Evolutionary conservation across 2,888 invertebrate genomes (phyloP).

Genomic region (Ectemnius lituratus): DNA sequence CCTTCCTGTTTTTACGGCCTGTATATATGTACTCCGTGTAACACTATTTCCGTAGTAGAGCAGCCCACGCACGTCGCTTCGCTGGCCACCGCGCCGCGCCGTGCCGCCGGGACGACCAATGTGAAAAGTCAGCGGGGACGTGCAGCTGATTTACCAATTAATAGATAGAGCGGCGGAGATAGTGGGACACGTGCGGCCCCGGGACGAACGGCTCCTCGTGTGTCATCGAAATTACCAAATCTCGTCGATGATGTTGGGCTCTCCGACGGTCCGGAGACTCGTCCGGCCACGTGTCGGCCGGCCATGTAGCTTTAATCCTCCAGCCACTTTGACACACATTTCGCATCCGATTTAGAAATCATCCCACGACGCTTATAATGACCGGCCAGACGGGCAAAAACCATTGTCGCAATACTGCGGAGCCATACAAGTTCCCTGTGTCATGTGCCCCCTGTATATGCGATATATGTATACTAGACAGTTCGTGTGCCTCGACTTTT

Average conservation of each 20-base stretch:
- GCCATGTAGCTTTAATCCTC: conserved; percentile 32
- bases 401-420: conserved; percentile 13
- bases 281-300: conserved; percentile 30
- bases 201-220: conserved; percentile 12
- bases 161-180: not conserved
- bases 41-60: not conserved
- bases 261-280: not conserved
- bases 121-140: conserved; percentile 21
- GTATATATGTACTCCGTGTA: too few species aligned
- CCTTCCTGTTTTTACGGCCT: not conserved
- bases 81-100: not conserved
- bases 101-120: conserved; percentile 7
- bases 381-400: conserved; percentile 17
- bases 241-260: conserved; percentile 21
- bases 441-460: not conserved
- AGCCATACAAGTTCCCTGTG: conserved; percentile 18
- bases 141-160: conserved; percentile 25
- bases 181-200: not conserved
- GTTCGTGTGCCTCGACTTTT: not conserved
- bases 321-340: conserved; percentile 39
- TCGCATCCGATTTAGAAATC: conserved; percentile 47
- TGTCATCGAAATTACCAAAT: conserved; percentile 24
- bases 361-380: conserved; percentile 20
- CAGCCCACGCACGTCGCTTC: not conserved
- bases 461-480: too few species aligned